Percentiles rank a stretch among this genome's conserved stretches.
Evolutionary conservation across 2,113 vertebrate species (phyloP).

Genomic region (Cyprinodon tularosa): DNA sequence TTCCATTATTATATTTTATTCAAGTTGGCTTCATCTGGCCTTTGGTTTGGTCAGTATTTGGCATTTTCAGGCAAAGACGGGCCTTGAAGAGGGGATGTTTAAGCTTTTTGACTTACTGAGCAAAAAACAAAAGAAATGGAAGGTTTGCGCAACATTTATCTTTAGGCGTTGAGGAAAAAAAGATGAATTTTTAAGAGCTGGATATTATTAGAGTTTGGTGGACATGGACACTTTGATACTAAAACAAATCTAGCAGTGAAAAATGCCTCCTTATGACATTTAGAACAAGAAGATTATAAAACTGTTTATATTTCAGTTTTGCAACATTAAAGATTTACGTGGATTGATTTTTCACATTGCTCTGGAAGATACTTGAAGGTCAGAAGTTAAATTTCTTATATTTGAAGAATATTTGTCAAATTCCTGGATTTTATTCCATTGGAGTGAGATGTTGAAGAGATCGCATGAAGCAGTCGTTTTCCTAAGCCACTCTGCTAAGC

Average conservation of each 20-base stretch:
- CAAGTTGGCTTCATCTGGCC: slow-evolving; percentile 17
- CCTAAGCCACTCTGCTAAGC: too few relatives aligned
- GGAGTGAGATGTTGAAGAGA: too few relatives aligned
- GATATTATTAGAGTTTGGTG: slow-evolving; percentile 6
- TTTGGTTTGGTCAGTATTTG: slow-evolving; percentile 19
- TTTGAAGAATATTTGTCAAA: not conserved
- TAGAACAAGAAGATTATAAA: not conserved
- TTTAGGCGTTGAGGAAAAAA: slow-evolving; percentile 9
- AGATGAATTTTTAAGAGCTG: slow-evolving; percentile 8
- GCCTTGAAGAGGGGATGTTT: slow-evolving; percentile 20
- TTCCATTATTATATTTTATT: not conserved
- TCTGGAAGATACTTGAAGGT: not conserved
- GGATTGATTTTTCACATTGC: not conserved
- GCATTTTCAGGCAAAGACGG: slow-evolving; percentile 28
- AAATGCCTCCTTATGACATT: not conserved
- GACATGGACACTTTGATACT: not conserved
- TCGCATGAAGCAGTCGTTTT: too few relatives aligned
- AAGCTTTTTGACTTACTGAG: slow-evolving; percentile 9
- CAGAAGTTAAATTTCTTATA: not conserved
- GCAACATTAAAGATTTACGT: not conserved
- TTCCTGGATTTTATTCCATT: too few relatives aligned
- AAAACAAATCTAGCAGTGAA: not conserved
- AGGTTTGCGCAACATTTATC: slow-evolving; percentile 21
- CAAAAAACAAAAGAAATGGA: slow-evolving; percentile 17
- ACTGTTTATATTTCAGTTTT: not conserved